A percentile compares a stretch with the other conserved stretches of the same genome.
Evolutionary conservation across 2,797 vertebrate species (phyloP).

Genomic region (Triplophysa yarkandensis): DNA sequence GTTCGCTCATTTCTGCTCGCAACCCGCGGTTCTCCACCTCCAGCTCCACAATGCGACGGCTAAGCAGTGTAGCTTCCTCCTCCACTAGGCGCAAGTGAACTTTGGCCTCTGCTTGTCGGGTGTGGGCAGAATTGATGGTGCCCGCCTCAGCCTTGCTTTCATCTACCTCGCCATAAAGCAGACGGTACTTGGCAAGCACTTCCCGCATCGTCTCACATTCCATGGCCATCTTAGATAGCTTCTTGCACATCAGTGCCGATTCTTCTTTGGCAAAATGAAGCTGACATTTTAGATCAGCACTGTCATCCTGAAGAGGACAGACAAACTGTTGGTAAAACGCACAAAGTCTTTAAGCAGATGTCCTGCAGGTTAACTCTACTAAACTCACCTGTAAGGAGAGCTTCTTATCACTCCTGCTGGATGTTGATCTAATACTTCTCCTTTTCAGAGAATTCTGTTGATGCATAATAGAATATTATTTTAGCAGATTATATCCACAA

Average conservation of each 20-base stretch:
- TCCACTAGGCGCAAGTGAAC: slow-evolving; percentile 94
- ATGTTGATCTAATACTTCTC: slow-evolving; percentile 80
- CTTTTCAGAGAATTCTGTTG: slow-evolving; percentile 88
- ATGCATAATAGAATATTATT: slow-evolving; percentile 46
- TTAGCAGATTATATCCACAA: background rate
- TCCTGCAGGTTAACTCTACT: background rate
- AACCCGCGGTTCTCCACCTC: slow-evolving; percentile 96
- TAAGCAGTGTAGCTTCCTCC: slow-evolving; percentile 95
- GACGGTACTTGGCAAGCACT: slow-evolving; percentile 87
- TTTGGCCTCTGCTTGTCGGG: slow-evolving; percentile 89
- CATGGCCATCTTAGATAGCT: slow-evolving; percentile 90
- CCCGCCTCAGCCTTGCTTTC: slow-evolving; percentile 75
- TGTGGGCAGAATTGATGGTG: slow-evolving; percentile 75
- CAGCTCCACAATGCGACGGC: slow-evolving; percentile 92
- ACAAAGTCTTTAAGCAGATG: slow-evolving; percentile 7
- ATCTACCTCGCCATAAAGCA: slow-evolving; percentile 86
- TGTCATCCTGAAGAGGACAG: slow-evolving; percentile 85
- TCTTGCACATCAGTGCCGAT: slow-evolving; percentile 96
- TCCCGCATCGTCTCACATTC: slow-evolving; percentile 91
- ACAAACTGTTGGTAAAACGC: background rate
- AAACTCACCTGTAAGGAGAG: slow-evolving; percentile 82
- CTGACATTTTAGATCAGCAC: slow-evolving; percentile 91
- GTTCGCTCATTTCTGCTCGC: slow-evolving; percentile 86
- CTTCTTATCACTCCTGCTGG: slow-evolving; percentile 86
- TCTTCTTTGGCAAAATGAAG: slow-evolving; percentile 98